A percentile compares a stretch with the other conserved stretches of the same genome.
Evolutionary conservation across 2,888 invertebrate genomes (phyloP).

Genomic region (Scaeva pyrastri): DNA sequence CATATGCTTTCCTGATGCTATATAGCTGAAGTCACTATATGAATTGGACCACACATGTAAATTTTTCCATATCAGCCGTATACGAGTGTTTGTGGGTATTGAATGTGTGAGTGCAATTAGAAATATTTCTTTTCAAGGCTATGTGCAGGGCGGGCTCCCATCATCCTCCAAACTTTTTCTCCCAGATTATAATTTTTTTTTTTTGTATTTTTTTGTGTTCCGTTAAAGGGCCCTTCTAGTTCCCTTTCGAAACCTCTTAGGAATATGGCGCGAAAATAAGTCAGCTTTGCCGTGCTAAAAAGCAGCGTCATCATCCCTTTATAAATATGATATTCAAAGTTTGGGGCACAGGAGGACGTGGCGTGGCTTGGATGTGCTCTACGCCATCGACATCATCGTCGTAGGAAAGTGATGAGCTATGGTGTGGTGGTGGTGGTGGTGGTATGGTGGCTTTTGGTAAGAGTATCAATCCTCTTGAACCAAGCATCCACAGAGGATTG

Average conservation of each 20-base stretch:
- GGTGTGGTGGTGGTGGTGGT: slow-evolving; percentile 19
- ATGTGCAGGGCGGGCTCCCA: slow-evolving; percentile 19
- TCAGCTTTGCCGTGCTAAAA: slow-evolving; percentile 64
- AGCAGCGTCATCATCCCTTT: slow-evolving; percentile 72
- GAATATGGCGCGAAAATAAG: slow-evolving; percentile 72
- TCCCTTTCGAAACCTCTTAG: slow-evolving; percentile 64
- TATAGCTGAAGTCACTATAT: slow-evolving; percentile 10
- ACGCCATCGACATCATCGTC: too few species aligned
- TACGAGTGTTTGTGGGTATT: slow-evolving; percentile 9
- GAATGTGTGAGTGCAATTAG: slow-evolving; percentile 65
- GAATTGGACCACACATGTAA: slow-evolving; percentile 18
- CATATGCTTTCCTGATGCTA: slow-evolving; percentile 5
- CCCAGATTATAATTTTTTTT: slow-evolving; percentile 29
- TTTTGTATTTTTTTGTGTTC: too few species aligned
- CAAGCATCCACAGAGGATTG: slow-evolving; percentile 13
- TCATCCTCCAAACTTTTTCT: background rate
- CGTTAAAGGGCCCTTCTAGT: slow-evolving; percentile 55
- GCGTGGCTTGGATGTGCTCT: background rate
- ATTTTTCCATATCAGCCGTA: slow-evolving; percentile 31
- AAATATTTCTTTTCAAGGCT: slow-evolving; percentile 69
- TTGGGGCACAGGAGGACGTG: slow-evolving; percentile 16
- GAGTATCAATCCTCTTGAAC: slow-evolving; percentile 64
- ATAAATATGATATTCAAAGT: slow-evolving; percentile 14
- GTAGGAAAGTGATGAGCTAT: background rate
- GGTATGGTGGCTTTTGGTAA: too few species aligned